Conservation (phyloP, 2,797 vertebrate genomes). For the Oreonectes daqikongensis region DNA sequence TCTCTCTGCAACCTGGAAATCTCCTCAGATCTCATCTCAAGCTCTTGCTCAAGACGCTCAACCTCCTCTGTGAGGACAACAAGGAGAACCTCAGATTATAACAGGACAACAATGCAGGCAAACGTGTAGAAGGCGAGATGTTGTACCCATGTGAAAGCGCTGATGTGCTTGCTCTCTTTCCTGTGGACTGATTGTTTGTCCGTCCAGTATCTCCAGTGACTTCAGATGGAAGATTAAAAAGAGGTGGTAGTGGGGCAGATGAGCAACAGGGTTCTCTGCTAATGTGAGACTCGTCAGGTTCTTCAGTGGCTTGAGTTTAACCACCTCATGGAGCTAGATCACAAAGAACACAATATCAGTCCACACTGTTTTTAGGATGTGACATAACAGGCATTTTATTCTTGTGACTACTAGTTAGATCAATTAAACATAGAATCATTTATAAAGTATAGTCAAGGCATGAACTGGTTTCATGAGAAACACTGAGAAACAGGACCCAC, state of each 20-base stretch:
- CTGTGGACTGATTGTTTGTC: constrained; percentile 72
- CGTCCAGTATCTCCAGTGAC: constrained; percentile 79
- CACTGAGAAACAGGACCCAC: constrained; percentile 68
- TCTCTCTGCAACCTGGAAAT: constrained; percentile 73
- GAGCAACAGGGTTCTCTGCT: constrained; percentile 78
- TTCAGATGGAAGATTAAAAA: constrained; percentile 83
- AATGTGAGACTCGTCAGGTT: constrained; percentile 80
- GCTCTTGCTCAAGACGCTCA: constrained; percentile 79
- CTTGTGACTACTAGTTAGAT: background rate
- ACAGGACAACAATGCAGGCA: background rate
- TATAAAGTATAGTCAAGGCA: no score
- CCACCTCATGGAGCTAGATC: constrained; percentile 79
- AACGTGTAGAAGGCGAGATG: background rate
- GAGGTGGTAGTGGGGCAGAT: constrained; percentile 79
- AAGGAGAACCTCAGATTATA: background rate
- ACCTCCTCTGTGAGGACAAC: constrained; percentile 76
- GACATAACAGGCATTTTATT: background rate
- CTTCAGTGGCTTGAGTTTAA: constrained; percentile 80
- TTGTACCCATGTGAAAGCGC: constrained; percentile 83
- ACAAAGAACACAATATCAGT: background rate
- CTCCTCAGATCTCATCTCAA: constrained; percentile 75
- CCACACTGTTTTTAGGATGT: background rate
- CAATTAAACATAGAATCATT: no score
- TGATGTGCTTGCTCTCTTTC: constrained; percentile 79
- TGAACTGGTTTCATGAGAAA: background rate